Conservation (phyloP, 2,113 vertebrate species). For the Scolopax mira region DNA sequence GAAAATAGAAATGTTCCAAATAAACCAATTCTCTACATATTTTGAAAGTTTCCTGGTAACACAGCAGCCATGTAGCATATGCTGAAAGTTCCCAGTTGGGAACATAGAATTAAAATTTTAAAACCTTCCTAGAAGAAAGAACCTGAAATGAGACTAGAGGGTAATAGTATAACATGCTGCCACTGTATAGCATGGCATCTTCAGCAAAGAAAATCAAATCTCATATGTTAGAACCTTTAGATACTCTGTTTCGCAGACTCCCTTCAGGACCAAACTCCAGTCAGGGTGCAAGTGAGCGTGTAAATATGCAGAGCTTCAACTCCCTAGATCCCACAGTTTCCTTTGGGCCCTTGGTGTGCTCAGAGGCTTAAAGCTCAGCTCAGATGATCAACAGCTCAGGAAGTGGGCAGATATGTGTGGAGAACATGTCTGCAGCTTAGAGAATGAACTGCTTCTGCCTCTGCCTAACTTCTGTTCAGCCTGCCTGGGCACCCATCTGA, state of each 20-base stretch:
- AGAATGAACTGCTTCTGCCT: background rate
- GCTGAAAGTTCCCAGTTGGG: background rate
- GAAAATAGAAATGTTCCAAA: background rate
- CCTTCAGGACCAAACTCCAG: background rate
- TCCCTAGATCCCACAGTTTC: background rate
- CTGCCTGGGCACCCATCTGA: background rate
- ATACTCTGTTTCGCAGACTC: background rate
- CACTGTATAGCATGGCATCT: background rate
- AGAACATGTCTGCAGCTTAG: background rate
- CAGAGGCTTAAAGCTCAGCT: background rate
- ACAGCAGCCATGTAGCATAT: fast-evolving
- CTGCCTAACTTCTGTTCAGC: background rate
- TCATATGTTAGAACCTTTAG: background rate
- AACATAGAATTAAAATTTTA: background rate
- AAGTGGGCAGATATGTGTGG: background rate
- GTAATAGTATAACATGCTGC: background rate
- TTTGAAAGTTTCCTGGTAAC: background rate
- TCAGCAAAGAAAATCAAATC: background rate
- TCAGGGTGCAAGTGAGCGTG: background rate
- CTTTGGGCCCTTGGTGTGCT: background rate
- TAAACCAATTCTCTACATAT: background rate
- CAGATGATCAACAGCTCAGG: background rate
- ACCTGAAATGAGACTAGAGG: background rate
- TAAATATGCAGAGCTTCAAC: background rate
- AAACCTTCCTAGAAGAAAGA: background rate